A percentile compares a stretch with the other conserved stretches of the same genome.
Conservation (phyloP, 2,888 invertebrate genomes). For the Eubasilissa splendida region DNA sequence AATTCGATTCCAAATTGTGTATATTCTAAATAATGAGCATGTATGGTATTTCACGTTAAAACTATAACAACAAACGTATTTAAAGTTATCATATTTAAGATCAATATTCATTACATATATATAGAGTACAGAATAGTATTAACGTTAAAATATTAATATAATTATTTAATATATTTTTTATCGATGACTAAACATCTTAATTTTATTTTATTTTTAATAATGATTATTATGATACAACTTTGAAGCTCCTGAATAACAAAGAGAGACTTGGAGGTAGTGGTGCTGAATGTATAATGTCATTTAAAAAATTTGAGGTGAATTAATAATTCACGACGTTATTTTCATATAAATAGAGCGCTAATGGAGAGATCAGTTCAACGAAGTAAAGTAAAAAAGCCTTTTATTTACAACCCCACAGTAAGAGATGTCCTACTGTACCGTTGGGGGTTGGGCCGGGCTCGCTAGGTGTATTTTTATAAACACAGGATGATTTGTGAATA, state of each 20-base stretch:
- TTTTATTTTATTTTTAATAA: neutral
- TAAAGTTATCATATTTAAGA: no score
- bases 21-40: no score
- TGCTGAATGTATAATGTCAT: slow-evolving; percentile 8
- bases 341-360: slow-evolving; percentile 9
- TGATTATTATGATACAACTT: neutral
- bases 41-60: no score
- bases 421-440: neutral
- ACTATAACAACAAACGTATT: no score
- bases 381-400: neutral
- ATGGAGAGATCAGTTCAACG: slow-evolving; percentile 17
- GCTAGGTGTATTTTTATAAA: no score
- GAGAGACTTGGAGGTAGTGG: neutral
- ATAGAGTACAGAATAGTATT: no score
- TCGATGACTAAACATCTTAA: neutral
- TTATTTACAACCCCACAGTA: neutral
- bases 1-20: no score
- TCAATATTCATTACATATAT: no score
- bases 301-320: neutral
- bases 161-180: neutral
- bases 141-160: no score
- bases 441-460: neutral
- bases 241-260: neutral
- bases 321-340: slow-evolving; percentile 16
- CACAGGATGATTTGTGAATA: no score